Evolutionary conservation across 2,888 invertebrate species (phyloP), one percentile per base, ranked within the genome.

Genomic region (Cactoblastis cactorum): DNA sequence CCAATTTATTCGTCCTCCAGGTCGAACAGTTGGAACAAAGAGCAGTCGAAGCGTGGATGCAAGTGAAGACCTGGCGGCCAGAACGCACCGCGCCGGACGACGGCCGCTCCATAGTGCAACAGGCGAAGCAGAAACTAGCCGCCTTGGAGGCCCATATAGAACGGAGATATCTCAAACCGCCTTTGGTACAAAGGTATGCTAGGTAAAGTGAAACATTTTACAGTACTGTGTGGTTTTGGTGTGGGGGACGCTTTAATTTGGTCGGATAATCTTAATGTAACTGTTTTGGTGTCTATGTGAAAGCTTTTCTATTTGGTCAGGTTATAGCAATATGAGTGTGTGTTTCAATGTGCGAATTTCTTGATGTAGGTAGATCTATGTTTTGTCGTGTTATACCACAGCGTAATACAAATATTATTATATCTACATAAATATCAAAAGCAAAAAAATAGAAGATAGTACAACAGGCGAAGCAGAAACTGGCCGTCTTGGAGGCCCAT

Each of bases 121-220:
- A 74, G 82, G 93, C 81, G 90, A 93, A 71, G 32, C 93, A 94
- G 65, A 92, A 97, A 65, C 91, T 99, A 50, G 91, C 95, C 3
- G 92, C 94, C 0, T 87, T 98, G 11, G 98, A 98, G 81, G 93
- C 94, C 0, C 97, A 97, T 62, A 96, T 98, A 49, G 98, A 98
- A 80, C 90, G 98, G 63, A 91, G 98, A 61, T 98, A 98, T 79
- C 90, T 98, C 38, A 97, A 97, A 80, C 97, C 98, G 53, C 98
- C 98, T 38, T 91, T 98, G 52, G 96, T 95, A 67, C 87, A 84
- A 73, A 88, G 88, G 88, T 87, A 80, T 67, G 79, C 80, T 76
- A 78, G 82, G 81, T 81, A 82, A 78, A 73, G 79, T 75, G 65
- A 60, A 54, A 52, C 18, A 45, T 46, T 56, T 59, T 48, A 51